Evolutionary conservation across 2,113 vertebrate species (phyloP).

Genomic region (Irena cyanogastra): DNA sequence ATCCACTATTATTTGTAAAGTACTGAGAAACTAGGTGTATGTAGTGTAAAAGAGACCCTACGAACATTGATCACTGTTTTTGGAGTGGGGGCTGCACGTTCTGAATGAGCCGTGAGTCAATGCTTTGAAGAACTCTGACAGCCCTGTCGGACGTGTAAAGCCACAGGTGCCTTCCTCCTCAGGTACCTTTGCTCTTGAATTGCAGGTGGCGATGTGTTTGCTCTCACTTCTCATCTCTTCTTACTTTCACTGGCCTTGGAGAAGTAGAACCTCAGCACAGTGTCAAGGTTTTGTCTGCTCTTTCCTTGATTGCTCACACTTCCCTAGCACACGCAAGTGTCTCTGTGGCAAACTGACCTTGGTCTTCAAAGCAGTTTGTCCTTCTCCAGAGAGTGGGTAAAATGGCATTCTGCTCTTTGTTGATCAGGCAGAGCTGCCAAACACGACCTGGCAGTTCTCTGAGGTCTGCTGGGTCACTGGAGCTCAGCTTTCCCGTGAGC

Average conservation of each 20-base stretch:
- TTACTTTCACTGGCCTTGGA: not conserved
- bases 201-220: not conserved
- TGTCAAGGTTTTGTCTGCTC: not conserved
- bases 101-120: not conserved
- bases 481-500: constrained; percentile 7
- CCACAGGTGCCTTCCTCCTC: not conserved
- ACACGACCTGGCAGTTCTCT: not conserved
- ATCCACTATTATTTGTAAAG: not conserved
- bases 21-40: not conserved
- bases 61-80: not conserved
- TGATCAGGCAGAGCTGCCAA: not conserved
- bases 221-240: not conserved
- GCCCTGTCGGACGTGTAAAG: not conserved
- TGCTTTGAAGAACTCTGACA: not conserved
- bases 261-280: not conserved
- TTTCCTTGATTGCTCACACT: not conserved
- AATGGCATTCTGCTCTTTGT: not conserved
- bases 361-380: not conserved
- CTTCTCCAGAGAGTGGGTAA: not conserved
- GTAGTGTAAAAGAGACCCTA: not conserved
- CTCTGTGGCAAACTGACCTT: not conserved
- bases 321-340: not conserved
- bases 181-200: not conserved
- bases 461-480: not conserved
- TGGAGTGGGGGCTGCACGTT: not conserved